Conservation (phyloP, 2,113 vertebrate genomes). For the Typhlomys cinereus region DNA sequence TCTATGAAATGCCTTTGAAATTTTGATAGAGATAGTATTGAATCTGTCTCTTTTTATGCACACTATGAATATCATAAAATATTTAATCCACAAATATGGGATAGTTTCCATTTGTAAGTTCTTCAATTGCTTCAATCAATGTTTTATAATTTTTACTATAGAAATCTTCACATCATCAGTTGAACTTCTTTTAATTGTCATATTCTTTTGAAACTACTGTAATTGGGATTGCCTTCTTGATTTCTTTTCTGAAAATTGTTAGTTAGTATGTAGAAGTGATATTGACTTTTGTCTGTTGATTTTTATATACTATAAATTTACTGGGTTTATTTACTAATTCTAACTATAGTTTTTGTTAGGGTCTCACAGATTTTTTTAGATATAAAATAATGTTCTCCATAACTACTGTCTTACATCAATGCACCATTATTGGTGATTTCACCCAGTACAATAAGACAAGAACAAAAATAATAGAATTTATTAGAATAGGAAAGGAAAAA, state of each 20-base stretch:
- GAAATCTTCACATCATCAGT: not conserved
- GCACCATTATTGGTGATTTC: not conserved
- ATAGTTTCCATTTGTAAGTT: not conserved
- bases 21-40: not conserved
- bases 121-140: not conserved
- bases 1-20: not conserved
- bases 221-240: not conserved
- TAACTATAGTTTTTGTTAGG: not conserved
- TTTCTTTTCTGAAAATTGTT: not conserved
- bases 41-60: not conserved
- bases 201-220: not conserved
- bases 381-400: not conserved
- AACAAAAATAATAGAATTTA: conserved; percentile 1
- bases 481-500: not conserved
- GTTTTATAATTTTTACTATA: not conserved
- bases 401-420: not conserved
- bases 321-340: not conserved
- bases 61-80: not conserved
- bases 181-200: not conserved
- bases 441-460: not conserved
- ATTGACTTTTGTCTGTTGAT: not conserved
- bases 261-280: not conserved
- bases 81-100: not conserved
- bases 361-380: not conserved
- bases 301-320: not conserved